Percentiles rank a stretch among this genome's conserved stretches.
These are phyloP conservation scores for Charaxes varanes DNA, from an alignment of 1,140 invertebrate species.

Conservation along the genomic window DNA sequence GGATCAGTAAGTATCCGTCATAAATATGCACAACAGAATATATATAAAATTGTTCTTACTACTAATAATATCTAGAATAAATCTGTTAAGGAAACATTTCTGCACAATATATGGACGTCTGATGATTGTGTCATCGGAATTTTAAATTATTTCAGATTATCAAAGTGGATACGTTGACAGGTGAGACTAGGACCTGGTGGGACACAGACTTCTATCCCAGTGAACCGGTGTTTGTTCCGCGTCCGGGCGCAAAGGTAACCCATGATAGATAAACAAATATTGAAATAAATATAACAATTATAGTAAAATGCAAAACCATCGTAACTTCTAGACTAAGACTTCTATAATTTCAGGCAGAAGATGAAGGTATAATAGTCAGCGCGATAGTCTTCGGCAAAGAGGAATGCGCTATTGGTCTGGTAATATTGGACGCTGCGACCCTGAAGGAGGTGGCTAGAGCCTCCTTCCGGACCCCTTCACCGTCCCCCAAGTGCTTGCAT, in stretches of 20 bases:
- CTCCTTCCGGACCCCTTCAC: constrained; percentile 80
- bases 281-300: neutral
- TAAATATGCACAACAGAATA: too few species aligned
- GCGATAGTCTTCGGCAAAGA: constrained; percentile 16
- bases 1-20: constrained; percentile 78
- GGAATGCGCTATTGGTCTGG: constrained; percentile 6
- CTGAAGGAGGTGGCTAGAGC: constrained; percentile 80
- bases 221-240: constrained; percentile 89
- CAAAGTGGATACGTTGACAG: constrained; percentile 83
- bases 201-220: constrained; percentile 86
- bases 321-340: neutral
- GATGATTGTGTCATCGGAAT: too few species aligned
- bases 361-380: constrained; percentile 23
- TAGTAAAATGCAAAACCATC: neutral
- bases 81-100: too few species aligned
- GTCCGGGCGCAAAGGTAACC: constrained; percentile 79
- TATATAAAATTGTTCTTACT: too few species aligned
- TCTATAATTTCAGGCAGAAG: constrained; percentile 17
- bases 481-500: constrained; percentile 86
- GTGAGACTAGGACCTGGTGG: constrained; percentile 81
- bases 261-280: constrained; percentile 20
- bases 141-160: constrained; percentile 76
- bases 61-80: too few species aligned
- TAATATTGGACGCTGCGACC: constrained; percentile 18
- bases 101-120: too few species aligned